These are phyloP conservation scores for Rhombomys opimus DNA, from an alignment of 2,113 vertebrate genomes.

Conservation along the genomic window DNA sequence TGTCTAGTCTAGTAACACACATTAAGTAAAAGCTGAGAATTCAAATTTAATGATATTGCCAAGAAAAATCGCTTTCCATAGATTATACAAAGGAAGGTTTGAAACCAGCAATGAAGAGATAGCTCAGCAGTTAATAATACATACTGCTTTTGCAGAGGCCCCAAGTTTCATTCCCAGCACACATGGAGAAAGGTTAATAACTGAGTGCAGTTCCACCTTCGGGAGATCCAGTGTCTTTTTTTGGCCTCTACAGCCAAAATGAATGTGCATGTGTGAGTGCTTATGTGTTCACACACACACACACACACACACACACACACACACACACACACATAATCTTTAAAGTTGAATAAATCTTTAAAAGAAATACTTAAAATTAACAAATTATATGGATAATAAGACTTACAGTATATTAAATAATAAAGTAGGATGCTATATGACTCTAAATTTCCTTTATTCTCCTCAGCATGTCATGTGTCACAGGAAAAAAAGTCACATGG, in stretches of 20 bases:
- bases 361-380: conserved; percentile 67
- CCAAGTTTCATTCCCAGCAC: not conserved
- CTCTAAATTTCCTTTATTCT: conserved; percentile 63
- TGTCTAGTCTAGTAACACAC: conserved; percentile 7
- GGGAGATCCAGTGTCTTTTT: not conserved
- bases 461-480: conserved; percentile 5
- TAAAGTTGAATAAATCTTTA: not conserved
- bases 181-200: too few species aligned
- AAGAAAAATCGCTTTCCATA: conserved; percentile 34
- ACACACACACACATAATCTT: too few species aligned
- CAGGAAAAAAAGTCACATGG: not conserved
- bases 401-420: conserved; percentile 52
- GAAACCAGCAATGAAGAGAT: not conserved
- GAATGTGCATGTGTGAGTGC: not conserved
- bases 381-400: conserved; percentile 52
- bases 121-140: not conserved
- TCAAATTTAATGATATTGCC: not conserved
- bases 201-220: too few species aligned
- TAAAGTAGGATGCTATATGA: conserved; percentile 26
- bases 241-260: not conserved
- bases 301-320: too few species aligned
- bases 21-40: conserved; percentile 9
- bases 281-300: too few species aligned
- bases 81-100: not conserved
- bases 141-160: not conserved